phyloP scores from a whole-genome alignment of 1,140 invertebrate species.

The Conus betulinus region DNA sequence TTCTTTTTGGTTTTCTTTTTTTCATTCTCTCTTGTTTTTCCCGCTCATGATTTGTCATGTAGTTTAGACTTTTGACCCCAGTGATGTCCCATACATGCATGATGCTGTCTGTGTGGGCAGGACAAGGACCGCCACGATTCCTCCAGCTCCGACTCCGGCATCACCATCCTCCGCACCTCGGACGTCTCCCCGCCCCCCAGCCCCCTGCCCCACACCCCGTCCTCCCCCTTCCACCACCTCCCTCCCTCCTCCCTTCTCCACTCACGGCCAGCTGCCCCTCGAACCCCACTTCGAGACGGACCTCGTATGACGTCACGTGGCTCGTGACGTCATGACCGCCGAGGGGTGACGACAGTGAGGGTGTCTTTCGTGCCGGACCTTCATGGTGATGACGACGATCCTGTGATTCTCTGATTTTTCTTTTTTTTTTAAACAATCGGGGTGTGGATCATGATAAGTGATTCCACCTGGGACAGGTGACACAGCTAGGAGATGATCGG shows the following conservation, averaged over 20 bases:
- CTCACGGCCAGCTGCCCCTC: not conserved
- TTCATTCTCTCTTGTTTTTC: too few species aligned
- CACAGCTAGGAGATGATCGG: too few species aligned
- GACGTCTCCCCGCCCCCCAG: conserved; percentile 64
- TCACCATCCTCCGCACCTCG: conserved; percentile 61
- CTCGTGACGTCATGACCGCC: not conserved
- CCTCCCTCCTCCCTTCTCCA: not conserved
- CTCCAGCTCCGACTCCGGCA: conserved; percentile 71
- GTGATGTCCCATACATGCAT: too few species aligned
- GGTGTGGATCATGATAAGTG: not conserved
- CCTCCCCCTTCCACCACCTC: not conserved
- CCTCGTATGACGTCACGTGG: conserved; percentile 39
- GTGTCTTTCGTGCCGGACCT: not conserved
- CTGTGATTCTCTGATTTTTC: not conserved
- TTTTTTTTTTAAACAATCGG: not conserved
- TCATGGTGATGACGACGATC: too few species aligned
- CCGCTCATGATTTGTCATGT: too few species aligned
- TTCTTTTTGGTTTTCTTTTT: too few species aligned
- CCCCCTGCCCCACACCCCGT: conserved; percentile 53
- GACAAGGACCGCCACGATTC: conserved; percentile 68
- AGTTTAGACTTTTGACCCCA: too few species aligned
- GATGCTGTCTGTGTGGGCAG: conserved; percentile 39
- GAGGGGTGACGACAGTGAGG: not conserved
- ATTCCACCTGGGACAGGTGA: too few species aligned
- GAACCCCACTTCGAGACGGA: conserved; percentile 45